phyloP scores from a whole-genome alignment of 2,888 invertebrate genomes.

The Cantharis nigra region DNA sequence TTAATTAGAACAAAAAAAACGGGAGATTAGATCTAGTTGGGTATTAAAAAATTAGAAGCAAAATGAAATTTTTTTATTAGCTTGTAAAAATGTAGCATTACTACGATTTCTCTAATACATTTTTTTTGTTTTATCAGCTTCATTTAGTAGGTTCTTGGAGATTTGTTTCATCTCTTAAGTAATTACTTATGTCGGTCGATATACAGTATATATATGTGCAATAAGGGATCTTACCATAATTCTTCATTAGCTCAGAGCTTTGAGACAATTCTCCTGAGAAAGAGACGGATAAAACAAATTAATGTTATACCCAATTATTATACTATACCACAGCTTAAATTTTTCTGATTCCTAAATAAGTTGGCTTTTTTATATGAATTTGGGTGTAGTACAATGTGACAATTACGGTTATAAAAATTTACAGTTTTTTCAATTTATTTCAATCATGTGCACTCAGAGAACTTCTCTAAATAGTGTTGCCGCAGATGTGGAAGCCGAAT shows the following conservation, averaged over 20 bases:
- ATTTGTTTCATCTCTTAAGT: slow-evolving; percentile 1
- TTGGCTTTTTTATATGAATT: background rate
- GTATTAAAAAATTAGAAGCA: background rate
- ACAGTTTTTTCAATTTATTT: background rate
- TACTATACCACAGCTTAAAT: background rate
- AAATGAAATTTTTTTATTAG: background rate
- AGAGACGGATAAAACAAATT: background rate
- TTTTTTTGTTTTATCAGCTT: background rate
- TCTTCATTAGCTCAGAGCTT: background rate
- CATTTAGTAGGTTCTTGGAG: background rate
- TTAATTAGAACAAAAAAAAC: background rate
- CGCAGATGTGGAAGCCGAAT: background rate
- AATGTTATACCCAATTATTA: background rate
- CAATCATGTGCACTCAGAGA: background rate
- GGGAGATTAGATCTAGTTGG: background rate
- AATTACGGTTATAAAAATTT: background rate
- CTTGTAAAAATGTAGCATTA: background rate
- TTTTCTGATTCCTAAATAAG: background rate
- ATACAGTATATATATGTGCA: background rate
- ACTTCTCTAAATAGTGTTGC: background rate
- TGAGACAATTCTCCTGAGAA: background rate
- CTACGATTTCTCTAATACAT: background rate
- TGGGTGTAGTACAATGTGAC: background rate
- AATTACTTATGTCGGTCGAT: background rate
- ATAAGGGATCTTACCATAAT: background rate